Conservation (phyloP, 2,888 invertebrate species). For the Anorthoa munda region DNA sequence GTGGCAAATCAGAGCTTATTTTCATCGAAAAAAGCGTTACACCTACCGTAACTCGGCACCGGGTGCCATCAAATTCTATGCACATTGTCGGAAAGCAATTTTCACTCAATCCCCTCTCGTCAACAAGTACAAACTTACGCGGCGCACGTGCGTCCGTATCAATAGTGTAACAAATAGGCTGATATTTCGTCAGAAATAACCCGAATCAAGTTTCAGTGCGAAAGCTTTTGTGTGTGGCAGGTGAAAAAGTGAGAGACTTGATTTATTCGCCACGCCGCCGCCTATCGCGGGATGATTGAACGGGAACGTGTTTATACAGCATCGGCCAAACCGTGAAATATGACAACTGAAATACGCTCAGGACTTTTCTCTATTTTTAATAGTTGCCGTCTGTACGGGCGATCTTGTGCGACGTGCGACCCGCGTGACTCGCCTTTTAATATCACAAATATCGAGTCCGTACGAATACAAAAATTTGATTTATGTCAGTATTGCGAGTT, state of each 20-base stretch:
- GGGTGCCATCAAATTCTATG: slow-evolving; percentile 87
- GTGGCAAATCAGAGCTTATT: slow-evolving; percentile 60
- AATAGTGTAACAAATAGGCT: slow-evolving; percentile 91
- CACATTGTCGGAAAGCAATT: slow-evolving; percentile 89
- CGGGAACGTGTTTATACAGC: slow-evolving; percentile 89
- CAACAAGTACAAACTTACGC: slow-evolving; percentile 90
- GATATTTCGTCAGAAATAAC: slow-evolving; percentile 91
- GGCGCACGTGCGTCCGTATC: slow-evolving; percentile 89
- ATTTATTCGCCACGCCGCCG: slow-evolving; percentile 90
- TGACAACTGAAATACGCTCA: slow-evolving; percentile 84
- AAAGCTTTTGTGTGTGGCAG: slow-evolving; percentile 91
- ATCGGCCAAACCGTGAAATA: slow-evolving; percentile 87
- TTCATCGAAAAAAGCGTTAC: slow-evolving; percentile 63
- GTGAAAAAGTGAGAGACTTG: slow-evolving; percentile 90
- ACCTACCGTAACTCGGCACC: slow-evolving; percentile 68
- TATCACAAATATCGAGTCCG: slow-evolving; percentile 76
- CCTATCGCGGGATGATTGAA: slow-evolving; percentile 90
- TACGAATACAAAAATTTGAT: slow-evolving; percentile 82
- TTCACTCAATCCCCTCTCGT: slow-evolving; percentile 89
- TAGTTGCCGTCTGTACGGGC: slow-evolving; percentile 67
- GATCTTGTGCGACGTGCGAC: slow-evolving; percentile 72
- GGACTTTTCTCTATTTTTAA: slow-evolving; percentile 70
- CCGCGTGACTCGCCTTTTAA: slow-evolving; percentile 79
- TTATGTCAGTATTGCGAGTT: slow-evolving; percentile 82
- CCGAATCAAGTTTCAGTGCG: slow-evolving; percentile 90